phyloP scores from a whole-genome alignment of 2,888 invertebrate species.

The Agrilus biguttatus region DNA sequence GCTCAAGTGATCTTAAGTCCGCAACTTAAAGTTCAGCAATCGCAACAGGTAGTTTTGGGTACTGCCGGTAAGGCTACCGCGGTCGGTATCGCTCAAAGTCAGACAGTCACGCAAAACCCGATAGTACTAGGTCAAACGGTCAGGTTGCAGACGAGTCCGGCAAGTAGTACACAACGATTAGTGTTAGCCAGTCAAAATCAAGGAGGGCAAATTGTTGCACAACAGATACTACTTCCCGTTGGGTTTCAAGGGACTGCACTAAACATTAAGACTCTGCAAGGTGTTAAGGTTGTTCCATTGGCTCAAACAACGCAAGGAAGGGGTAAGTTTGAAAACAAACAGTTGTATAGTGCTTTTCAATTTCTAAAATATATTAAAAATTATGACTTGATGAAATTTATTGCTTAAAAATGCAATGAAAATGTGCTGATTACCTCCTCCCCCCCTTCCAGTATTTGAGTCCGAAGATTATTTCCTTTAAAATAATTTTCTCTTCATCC shows the following conservation, averaged over 20 bases:
- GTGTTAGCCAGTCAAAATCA: conserved; percentile 40
- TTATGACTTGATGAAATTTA: too few relatives aligned
- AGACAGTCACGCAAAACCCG: conserved; percentile 19
- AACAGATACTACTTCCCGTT: conserved; percentile 46
- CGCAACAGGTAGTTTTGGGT: conserved; percentile 25
- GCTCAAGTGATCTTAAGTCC: conserved; percentile 25
- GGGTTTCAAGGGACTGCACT: conserved; percentile 44
- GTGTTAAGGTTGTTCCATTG: conserved; percentile 45
- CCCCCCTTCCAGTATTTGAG: too few relatives aligned
- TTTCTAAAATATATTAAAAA: too few relatives aligned
- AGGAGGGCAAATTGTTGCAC: conserved; percentile 32
- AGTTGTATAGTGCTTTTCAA: too few relatives aligned
- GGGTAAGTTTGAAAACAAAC: conserved; percentile 15
- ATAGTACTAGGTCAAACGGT: conserved; percentile 28
- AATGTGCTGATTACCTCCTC: too few relatives aligned
- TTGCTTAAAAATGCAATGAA: too few relatives aligned
- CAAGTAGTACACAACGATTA: conserved; percentile 28
- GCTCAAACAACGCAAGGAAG: conserved; percentile 30
- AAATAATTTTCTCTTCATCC: too few relatives aligned
- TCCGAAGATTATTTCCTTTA: too few relatives aligned
- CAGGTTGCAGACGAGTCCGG: conserved; percentile 23
- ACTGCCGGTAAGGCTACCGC: conserved; percentile 14
- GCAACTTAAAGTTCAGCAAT: conserved; percentile 25
- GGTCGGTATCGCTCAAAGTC: conserved; percentile 10
- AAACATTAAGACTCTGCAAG: conserved; percentile 46